A percentile compares a stretch with the other conserved stretches of the same genome.
These are phyloP conservation scores for Brachyptera risi DNA, from an alignment of 2,888 invertebrate species.

Conservation along the genomic window DNA sequence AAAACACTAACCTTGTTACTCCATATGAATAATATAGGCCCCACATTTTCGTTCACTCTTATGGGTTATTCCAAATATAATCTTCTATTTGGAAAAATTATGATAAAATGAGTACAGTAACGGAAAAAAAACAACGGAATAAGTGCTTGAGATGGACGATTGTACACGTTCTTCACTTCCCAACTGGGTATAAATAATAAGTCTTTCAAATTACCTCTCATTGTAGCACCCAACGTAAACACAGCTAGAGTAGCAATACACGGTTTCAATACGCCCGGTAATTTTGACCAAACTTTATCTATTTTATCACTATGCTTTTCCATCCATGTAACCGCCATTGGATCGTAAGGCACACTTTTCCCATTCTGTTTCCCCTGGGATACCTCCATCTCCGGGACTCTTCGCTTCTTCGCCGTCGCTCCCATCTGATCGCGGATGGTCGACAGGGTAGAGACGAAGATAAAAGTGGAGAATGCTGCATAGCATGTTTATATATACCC, in stretches of 20 bases:
- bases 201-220: conserved; percentile 51
- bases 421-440: no score
- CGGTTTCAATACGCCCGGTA: conserved; percentile 53
- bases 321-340: conserved; percentile 58
- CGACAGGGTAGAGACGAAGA: no score
- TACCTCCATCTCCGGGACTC: neutral
- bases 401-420: neutral
- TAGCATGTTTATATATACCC: neutral
- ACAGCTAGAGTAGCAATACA: conserved; percentile 57
- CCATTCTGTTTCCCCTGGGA: neutral
- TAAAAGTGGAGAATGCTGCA: neutral
- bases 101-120: no score
- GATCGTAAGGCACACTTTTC: conserved; percentile 41
- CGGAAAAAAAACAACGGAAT: no score
- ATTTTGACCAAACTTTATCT: conserved; percentile 52
- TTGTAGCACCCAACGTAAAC: conserved; percentile 58
- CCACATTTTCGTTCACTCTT: no score
- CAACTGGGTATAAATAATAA: no score
- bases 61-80: no score
- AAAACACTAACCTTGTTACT: no score
- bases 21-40: no score
- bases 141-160: no score
- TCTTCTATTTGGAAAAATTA: no score
- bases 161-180: no score
- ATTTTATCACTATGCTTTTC: conserved; percentile 54